Base-by-base conservation (phyloP, 2,888 invertebrate genomes). In the Eulithis testata region DNA sequence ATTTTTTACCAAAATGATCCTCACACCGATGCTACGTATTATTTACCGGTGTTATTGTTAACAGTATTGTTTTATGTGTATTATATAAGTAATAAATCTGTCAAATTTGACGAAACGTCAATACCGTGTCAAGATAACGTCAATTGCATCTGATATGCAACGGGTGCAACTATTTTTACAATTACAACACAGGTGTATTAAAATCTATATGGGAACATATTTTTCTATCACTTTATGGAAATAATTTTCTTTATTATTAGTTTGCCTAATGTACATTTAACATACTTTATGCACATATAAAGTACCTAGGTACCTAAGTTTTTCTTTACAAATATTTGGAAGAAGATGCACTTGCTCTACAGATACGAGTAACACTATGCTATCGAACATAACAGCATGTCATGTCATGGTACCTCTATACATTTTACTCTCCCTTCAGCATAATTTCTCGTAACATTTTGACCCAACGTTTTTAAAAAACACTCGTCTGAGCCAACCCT, bases 61-160 rank as follows among this genome's bases (percentile, higher is more conserved):
- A 21, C 49, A 21, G 21, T 49, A 49, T 49, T 8, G 21, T 62
- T 63, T 57, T 21, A 51, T n/a, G 62, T 43, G 8, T 43, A 55
- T 45, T 60, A 59, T 66, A 64, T 66, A 60, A 55, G 11, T 64
- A 70, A 65, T 71, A 68, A 65, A 69, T n/a, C 50, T 71, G 68
- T 70, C 69, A 58, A 52, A 37, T 65, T 70, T 70, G 71, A 67
- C 64, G 49, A 7, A 53, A 27, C 66, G 72, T 73, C 76, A 72
- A 70, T 52, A 58, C 21, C 43, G 14, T 70, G 73, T 74, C 76
- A 72, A 71, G 73, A 71, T 73, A 73, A 65, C 60, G 65, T 71
- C 72, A 72, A 27, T 37, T 69, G 60, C 60, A 66, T 64, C 66
- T 58, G 56, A 51, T 58, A 58, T 62, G 47, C 52, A 65, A 50